Evolutionary conservation across 1,140 invertebrate species (phyloP), one percentile per base, ranked within the genome.

Genomic region (Rhyzopertha dominica): DNA sequence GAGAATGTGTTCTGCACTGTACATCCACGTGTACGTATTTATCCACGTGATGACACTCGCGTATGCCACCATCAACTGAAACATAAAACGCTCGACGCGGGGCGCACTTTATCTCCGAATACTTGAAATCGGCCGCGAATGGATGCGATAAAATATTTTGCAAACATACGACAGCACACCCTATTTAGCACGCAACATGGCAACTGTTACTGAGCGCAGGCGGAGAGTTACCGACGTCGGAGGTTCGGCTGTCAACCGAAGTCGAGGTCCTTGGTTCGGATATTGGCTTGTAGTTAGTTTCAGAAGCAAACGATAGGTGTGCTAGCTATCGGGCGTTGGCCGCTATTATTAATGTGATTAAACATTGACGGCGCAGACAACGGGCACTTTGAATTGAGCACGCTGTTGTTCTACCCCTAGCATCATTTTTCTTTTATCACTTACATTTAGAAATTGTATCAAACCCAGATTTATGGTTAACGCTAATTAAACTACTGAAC

Each of bases 181-280:
- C 49, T 48, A 41, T 25, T 41, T 36, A 41, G 37, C 47, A 43
- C 38, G 53, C 53, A 61, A 61, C 58, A 61, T 61, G 58, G 58
- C 58, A 61, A 58, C 58, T 58, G 51, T 53, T 58, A 53, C 55
- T 58, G 53, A 53, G 56, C 51, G 47, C 54, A 52, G 49, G 49
- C 51, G 41, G 18, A 36, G 31, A 32, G n/a, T n/a, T 22, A 42
- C 31, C 39, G 28, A 34, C 29, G 28, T 31, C 19, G 18, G 35
- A 25, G 34, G 39, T 23, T 16, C 8, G 16, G 12, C n/a, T 26
- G 14, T 23, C 45, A 41, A 35, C 13, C 13, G 14, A 8, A 2
- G 10, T 24, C 49, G 39, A 18, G 3, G 3, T 13, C n/a, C n/a
- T n/a, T n/a, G n/a, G 26, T 7, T 10, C 23, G 37, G 29, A 23